phyloP scores from a whole-genome alignment of 2,113 vertebrate genomes.

The Chloroceryle aenea region DNA sequence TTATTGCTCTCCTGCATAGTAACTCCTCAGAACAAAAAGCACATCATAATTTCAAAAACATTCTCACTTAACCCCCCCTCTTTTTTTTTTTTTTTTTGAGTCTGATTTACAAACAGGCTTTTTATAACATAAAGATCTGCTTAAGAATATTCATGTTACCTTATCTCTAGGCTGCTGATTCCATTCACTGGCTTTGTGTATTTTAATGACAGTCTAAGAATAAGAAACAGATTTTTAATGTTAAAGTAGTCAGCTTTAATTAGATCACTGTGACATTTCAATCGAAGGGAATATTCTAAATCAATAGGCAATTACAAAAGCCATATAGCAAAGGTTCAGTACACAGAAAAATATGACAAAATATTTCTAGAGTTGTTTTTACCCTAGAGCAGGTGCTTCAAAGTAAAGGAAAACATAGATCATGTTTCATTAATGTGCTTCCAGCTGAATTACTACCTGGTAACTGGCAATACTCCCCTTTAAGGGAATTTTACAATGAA shows the following conservation, averaged over 20 bases:
- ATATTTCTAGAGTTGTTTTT: conserved; percentile 5
- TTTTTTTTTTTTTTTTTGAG: not conserved
- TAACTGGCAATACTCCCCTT: not conserved
- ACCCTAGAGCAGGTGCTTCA: conserved; percentile 6
- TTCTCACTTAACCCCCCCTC: not conserved
- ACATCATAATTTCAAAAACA: not conserved
- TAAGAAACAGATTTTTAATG: conserved; percentile 53
- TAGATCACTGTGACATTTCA: conserved; percentile 42
- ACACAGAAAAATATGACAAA: conserved; percentile 32
- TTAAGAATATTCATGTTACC: conserved; percentile 54
- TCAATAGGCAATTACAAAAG: conserved; percentile 42
- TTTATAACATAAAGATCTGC: not conserved
- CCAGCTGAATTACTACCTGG: not conserved
- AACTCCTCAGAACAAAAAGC: not conserved
- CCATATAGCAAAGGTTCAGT: conserved; percentile 41
- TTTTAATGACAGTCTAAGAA: conserved; percentile 72
- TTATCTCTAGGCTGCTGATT: conserved; percentile 70
- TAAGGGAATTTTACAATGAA: not conserved
- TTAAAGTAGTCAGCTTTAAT: conserved; percentile 53
- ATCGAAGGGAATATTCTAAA: conserved; percentile 29
- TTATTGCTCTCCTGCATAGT: not conserved
- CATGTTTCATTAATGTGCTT: conserved; percentile 2
- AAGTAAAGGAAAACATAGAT: conserved; percentile 13
- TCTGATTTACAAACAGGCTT: not conserved
- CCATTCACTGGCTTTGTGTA: conserved; percentile 44